Percentiles rank a stretch among this genome's conserved stretches.
Evolutionary conservation across 2,113 vertebrate genomes (phyloP).

Genomic region (Corythornis vintsioides): DNA sequence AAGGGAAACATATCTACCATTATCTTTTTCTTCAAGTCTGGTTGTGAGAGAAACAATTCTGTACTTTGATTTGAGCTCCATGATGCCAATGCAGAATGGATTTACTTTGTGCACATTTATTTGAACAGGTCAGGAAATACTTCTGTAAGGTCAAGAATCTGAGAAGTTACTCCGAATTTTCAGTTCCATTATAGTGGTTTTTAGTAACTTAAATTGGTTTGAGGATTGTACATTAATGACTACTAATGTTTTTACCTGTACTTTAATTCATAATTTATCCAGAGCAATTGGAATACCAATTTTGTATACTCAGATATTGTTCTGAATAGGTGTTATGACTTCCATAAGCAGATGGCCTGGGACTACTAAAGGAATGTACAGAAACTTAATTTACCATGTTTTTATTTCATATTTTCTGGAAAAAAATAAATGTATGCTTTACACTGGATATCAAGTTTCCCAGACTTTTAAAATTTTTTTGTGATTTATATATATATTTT

Average conservation of each 20-base stretch:
- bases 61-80: neutral
- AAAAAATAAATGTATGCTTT: neutral
- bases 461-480: neutral
- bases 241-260: neutral
- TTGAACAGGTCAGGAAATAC: neutral
- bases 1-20: neutral
- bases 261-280: neutral
- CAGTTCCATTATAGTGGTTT: neutral
- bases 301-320: neutral
- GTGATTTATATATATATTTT: neutral
- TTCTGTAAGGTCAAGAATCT: rapidly evolving
- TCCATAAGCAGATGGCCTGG: neutral
- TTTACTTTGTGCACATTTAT: neutral
- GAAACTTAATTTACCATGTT: neutral
- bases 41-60: neutral
- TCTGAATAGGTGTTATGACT: neutral
- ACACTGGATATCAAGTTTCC: neutral
- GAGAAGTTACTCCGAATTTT: neutral
- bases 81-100: neutral
- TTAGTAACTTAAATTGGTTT: neutral
- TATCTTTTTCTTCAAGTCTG: neutral
- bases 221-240: neutral
- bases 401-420: neutral
- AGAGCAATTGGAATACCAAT: neutral
- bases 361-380: neutral